Evolutionary conservation across 2,797 vertebrate genomes (phyloP).

Genomic region (Melanogrammus aeglefinus): DNA sequence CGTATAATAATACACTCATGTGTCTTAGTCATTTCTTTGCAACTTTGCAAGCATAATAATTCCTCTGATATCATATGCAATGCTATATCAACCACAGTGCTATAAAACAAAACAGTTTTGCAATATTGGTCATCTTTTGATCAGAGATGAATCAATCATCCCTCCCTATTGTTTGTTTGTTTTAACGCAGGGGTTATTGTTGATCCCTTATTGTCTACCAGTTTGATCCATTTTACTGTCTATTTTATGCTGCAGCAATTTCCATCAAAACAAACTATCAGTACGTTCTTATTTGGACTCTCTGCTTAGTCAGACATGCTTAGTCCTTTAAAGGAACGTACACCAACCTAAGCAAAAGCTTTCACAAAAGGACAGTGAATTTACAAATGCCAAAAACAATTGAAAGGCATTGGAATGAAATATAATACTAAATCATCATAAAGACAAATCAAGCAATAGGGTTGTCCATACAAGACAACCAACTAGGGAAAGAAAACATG

Average conservation of each 20-base stretch:
- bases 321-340: neutral
- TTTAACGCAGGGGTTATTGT: neutral
- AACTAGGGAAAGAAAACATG: neutral
- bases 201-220: neutral
- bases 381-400: too few relatives aligned
- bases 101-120: neutral
- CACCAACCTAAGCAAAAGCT: neutral
- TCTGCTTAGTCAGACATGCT: neutral
- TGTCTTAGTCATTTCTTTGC: neutral
- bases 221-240: neutral
- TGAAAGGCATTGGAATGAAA: neutral
- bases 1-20: neutral
- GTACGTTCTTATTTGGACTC: neutral
- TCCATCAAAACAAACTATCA: neutral
- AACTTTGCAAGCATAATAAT: neutral
- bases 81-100: neutral
- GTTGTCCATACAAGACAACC: neutral
- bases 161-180: neutral
- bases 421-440: neutral
- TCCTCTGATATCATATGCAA: neutral
- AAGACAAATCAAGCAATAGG: neutral
- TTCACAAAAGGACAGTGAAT: neutral
- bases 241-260: neutral
- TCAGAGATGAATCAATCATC: neutral
- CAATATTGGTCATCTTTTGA: neutral